Evolutionary conservation across 2,888 invertebrate genomes (phyloP), one percentile per base, ranked within the genome.

Genomic region (Caenorhabditis zanzibari): DNA sequence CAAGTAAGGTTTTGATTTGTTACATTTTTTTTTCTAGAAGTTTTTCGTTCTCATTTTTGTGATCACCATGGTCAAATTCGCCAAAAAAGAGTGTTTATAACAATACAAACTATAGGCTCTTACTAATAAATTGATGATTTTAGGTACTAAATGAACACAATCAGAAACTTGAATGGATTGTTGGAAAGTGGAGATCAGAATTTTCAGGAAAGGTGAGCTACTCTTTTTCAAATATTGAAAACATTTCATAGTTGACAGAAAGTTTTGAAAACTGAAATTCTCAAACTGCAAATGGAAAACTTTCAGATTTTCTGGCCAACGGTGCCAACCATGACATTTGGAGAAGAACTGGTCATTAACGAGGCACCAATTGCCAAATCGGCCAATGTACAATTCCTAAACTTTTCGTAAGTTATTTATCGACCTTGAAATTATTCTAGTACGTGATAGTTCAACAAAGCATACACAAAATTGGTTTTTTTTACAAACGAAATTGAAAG

Each of bases 251-350:
- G n/a, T n/a, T n/a, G n/a, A n/a, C n/a, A n/a, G n/a, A n/a, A n/a
- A n/a, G n/a, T n/a, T n/a, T n/a, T n/a, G n/a, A n/a, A n/a, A n/a
- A n/a, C n/a, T n/a, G n/a, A n/a, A n/a, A n/a, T n/a, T n/a, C n/a
- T n/a, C n/a, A n/a, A n/a, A n/a, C n/a, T n/a, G n/a, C n/a, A n/a
- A n/a, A n/a, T n/a, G n/a, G n/a, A n/a, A n/a, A n/a, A n/a, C 6
- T 19, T 74, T n/a, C 74, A 86, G 84, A 85, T 92, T 16, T 90
- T 92, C 80, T 92, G 92, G 92, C 92, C 92, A 19, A 92, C 92
- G 19, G 92, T 92, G 26, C 92, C 92, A 6, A 92, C 92, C 14
- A 92, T 92, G 92, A 92, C 92, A 19, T 92, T 91, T 76, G 92
- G 92, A 22, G 92, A 92, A 59, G 92, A 92, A 80, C 84, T 92